Percentiles rank a stretch among this genome's conserved stretches.
These are phyloP conservation scores for Fukomys damarensis DNA, from an alignment of 2,113 vertebrate genomes.

Conservation along the genomic window DNA sequence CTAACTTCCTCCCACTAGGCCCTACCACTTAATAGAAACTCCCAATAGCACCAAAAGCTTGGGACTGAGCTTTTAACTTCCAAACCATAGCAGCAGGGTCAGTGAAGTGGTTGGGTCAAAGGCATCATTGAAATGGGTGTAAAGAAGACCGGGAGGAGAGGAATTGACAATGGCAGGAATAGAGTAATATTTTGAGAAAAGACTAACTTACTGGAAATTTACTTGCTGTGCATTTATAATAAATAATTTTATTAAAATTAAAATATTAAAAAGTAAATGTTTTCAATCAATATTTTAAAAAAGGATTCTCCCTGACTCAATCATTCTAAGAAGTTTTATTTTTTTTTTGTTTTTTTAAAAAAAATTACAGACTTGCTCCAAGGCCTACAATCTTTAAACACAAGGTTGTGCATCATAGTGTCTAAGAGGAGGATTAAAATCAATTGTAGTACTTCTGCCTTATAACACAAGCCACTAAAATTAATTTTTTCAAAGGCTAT, in stretches of 20 bases:
- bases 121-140: neutral
- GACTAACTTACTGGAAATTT: neutral
- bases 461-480: constrained; percentile 12
- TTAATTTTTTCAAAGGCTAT: neutral
- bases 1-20: neutral
- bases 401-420: neutral
- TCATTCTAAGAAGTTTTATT: neutral
- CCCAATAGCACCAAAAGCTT: neutral
- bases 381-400: neutral
- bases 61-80: neutral
- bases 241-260: constrained; percentile 17
- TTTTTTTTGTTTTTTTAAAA: neutral
- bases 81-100: neutral
- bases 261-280: neutral
- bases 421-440: neutral
- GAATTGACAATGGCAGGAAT: neutral
- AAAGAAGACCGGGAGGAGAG: neutral
- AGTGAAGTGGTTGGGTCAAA: neutral
- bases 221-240: neutral
- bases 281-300: neutral
- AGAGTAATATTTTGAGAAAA: neutral
- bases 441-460: neutral
- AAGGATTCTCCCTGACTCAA: neutral
- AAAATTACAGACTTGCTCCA: neutral
- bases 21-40: neutral